Percentiles rank a stretch among this genome's conserved stretches.
Conservation (phyloP, 1,140 invertebrate species). For the Procambarus virginalis region DNA sequence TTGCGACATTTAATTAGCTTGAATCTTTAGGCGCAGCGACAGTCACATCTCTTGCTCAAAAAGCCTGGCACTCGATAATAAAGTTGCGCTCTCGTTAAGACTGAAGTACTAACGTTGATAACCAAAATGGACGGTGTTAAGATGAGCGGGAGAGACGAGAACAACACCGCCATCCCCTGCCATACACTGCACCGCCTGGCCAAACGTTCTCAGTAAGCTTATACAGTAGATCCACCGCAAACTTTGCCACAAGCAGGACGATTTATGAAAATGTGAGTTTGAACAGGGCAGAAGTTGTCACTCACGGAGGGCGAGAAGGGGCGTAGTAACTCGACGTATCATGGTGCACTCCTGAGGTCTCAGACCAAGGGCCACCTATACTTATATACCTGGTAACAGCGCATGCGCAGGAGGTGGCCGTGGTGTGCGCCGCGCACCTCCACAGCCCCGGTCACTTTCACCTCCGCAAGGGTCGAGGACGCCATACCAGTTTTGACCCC, state of each 20-base stretch:
- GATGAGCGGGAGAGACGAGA: too few species aligned
- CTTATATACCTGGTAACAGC: constrained; percentile 54
- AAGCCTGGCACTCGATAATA: neutral
- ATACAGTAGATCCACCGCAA: neutral
- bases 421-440: constrained; percentile 25
- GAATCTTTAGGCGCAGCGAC: neutral
- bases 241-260: neutral
- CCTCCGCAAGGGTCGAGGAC: constrained; percentile 58
- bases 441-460: constrained; percentile 53
- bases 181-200: too few species aligned
- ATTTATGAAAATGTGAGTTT: neutral
- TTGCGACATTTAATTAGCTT: too few species aligned
- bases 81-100: neutral
- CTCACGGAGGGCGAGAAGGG: constrained; percentile 62
- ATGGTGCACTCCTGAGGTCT: constrained; percentile 63
- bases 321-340: constrained; percentile 54
- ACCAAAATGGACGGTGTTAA: too few species aligned
- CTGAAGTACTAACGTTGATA: neutral
- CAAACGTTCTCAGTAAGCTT: too few species aligned
- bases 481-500: constrained; percentile 42
- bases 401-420: constrained; percentile 46
- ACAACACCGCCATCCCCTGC: too few species aligned
- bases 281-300: constrained; percentile 22
- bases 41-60: neutral
- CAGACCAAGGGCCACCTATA: constrained; percentile 31